These are phyloP conservation scores for Drosophila watanabei DNA, from an alignment of 1,140 invertebrate genomes.

Conservation along the genomic window DNA sequence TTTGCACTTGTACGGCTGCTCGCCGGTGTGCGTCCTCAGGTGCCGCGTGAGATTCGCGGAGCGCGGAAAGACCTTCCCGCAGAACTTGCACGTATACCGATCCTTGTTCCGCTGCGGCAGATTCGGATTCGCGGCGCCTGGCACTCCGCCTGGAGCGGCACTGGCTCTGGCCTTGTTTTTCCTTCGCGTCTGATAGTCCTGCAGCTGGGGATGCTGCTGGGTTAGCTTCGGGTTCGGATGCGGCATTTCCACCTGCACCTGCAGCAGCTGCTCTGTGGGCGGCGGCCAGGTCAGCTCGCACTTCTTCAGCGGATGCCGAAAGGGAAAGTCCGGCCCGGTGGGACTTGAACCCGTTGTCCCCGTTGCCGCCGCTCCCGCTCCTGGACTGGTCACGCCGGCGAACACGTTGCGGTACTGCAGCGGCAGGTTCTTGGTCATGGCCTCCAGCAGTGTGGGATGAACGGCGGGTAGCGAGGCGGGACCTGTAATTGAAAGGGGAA, in stretches of 20 bases:
- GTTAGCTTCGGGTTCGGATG: slow-evolving; percentile 26
- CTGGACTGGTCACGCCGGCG: slow-evolving; percentile 54
- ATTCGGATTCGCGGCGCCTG: slow-evolving; percentile 62
- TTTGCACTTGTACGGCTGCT: slow-evolving; percentile 99
- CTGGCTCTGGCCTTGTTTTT: slow-evolving; percentile 58
- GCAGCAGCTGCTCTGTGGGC: slow-evolving; percentile 46
- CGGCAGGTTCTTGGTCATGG: slow-evolving; percentile 89
- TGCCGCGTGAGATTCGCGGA: slow-evolving; percentile 99
- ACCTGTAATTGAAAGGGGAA: slow-evolving; percentile 27
- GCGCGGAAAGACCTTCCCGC: slow-evolving; percentile 99
- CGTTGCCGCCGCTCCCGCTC: slow-evolving; percentile 20
- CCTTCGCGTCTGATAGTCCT: slow-evolving; percentile 75
- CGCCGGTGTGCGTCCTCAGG: slow-evolving; percentile 98
- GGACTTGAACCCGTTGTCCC: slow-evolving; percentile 58
- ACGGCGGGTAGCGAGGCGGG: slow-evolving; percentile 86
- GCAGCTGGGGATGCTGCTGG: slow-evolving; percentile 59
- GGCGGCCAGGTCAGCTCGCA: slow-evolving; percentile 58
- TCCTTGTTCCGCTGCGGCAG: slow-evolving; percentile 89
- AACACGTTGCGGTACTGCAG: slow-evolving; percentile 86
- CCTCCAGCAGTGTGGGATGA: slow-evolving; percentile 90
- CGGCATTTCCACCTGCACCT: slow-evolving; percentile 50
- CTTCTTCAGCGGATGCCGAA: slow-evolving; percentile 82
- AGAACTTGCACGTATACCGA: slow-evolving; percentile 99
- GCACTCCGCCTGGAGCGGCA: slow-evolving; percentile 57
- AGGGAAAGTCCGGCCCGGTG: slow-evolving; percentile 83